A percentile compares a stretch with the other conserved stretches of the same genome.
Conservation (phyloP, 2,113 vertebrate genomes). For the Pristiophorus japonicus region DNA sequence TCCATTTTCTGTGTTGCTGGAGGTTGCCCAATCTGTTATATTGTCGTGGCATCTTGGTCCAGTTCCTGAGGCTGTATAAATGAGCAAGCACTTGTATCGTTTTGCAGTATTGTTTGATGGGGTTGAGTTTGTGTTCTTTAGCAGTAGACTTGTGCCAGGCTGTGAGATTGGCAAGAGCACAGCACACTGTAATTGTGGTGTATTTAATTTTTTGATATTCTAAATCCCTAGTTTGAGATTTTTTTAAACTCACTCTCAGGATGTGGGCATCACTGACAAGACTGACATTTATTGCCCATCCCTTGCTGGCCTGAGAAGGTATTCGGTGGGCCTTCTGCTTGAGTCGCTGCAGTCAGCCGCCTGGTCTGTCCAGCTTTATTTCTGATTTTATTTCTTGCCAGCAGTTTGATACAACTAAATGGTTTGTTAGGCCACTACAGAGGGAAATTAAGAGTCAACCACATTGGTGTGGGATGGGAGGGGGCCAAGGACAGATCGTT, state of each 20-base stretch:
- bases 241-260: neutral
- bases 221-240: neutral
- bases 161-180: neutral
- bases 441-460: neutral
- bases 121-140: neutral
- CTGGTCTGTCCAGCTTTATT: neutral
- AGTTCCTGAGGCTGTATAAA: neutral
- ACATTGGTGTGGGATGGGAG: neutral
- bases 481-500: neutral
- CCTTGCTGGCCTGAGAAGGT: neutral
- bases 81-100: neutral
- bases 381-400: neutral
- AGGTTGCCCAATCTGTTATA: neutral
- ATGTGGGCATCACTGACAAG: neutral
- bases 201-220: neutral
- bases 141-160: neutral
- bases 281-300: neutral
- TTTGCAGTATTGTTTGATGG: neutral
- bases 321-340: neutral
- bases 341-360: neutral
- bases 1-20: neutral
- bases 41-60: neutral
- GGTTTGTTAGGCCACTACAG: no score
- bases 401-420: neutral
- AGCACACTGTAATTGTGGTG: neutral